These are phyloP conservation scores for Perodicticus potto DNA, from an alignment of 2,797 vertebrate genomes.

Conservation along the genomic window DNA sequence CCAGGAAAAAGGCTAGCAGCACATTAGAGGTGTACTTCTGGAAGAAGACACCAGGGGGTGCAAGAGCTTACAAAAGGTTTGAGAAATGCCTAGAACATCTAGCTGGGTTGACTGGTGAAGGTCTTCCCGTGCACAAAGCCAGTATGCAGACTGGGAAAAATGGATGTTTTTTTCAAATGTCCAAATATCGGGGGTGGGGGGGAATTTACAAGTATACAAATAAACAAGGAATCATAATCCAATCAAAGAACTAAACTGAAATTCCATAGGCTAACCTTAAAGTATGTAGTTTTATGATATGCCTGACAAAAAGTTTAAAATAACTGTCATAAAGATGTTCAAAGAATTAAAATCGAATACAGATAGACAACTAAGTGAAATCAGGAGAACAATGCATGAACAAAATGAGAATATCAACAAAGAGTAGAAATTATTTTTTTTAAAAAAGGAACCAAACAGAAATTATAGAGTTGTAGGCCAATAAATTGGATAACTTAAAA, in stretches of 20 bases:
- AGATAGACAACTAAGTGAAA: neutral
- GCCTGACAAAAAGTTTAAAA: neutral
- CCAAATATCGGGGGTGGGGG: neutral
- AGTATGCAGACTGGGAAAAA: neutral
- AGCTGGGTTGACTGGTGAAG: neutral
- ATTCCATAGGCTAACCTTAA: neutral
- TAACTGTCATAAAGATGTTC: neutral
- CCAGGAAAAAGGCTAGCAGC: neutral
- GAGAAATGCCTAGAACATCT: neutral
- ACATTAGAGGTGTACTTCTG: neutral
- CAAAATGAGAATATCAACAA: neutral
- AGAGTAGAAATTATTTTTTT: neutral
- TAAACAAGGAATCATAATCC: neutral
- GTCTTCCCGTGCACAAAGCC: neutral
- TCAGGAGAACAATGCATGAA: neutral
- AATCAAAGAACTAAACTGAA: slow-evolving; percentile 1
- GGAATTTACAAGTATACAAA: neutral
- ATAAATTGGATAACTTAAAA: neutral
- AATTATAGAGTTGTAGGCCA: neutral
- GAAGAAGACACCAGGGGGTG: neutral
- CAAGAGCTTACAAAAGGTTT: neutral
- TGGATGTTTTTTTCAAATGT: neutral
- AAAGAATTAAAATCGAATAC: neutral
- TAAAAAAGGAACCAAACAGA: neutral
- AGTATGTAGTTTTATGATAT: neutral